Evolutionary conservation across 2,113 vertebrate species (phyloP).

Genomic region (Mustela lutreola): DNA sequence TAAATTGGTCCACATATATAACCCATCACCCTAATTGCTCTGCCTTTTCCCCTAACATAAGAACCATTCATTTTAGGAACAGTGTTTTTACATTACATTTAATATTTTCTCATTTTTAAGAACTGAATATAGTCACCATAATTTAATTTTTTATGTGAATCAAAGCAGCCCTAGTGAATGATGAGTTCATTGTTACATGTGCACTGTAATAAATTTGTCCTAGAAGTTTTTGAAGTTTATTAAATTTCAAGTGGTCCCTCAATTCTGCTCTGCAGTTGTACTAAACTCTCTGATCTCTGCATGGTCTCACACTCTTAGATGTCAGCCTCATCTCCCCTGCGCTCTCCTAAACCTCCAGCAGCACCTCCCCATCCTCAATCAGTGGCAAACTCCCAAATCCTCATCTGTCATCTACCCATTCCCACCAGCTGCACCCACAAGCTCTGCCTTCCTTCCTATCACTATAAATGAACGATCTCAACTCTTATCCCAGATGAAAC

Average conservation of each 20-base stretch:
- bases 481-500: neutral
- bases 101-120: slow-evolving; percentile 4
- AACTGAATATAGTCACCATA: neutral
- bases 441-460: neutral
- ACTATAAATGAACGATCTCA: neutral
- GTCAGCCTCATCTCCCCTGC: neutral
- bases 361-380: neutral
- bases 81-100: neutral
- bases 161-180: neutral
- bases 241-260: neutral
- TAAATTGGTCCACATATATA: neutral
- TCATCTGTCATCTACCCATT: neutral
- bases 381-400: neutral
- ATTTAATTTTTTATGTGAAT: slow-evolving; percentile 44
- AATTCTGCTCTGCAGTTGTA: neutral
- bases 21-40: neutral
- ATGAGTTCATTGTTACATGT: neutral
- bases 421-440: too few relatives aligned
- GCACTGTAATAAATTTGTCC: neutral
- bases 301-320: neutral
- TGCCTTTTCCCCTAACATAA: neutral
- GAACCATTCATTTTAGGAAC: neutral
- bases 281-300: neutral
- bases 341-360: accelerated
- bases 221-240: slow-evolving; percentile 9